Percentiles rank a stretch among this genome's conserved stretches.
Conservation (phyloP, 30 jellyfish, hydroid and myxozoan genomes). For the Hydra vulgaris region DNA sequence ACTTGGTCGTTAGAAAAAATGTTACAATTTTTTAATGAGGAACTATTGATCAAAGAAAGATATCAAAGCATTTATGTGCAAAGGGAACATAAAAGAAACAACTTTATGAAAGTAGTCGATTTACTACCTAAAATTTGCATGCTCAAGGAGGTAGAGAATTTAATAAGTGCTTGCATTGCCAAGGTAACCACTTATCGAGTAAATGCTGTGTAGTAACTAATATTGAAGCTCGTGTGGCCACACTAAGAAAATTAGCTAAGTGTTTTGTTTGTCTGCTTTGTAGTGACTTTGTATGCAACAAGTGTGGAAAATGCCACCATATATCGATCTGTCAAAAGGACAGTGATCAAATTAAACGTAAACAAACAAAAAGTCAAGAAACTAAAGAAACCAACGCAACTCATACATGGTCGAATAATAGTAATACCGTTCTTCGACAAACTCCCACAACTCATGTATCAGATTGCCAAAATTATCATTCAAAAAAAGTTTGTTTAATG, state of each 20-base stretch:
- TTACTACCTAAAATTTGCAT: background rate
- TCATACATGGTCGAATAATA: background rate
- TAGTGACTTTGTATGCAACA: background rate
- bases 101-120: background rate
- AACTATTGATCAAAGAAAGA: background rate
- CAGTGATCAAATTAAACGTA: background rate
- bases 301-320: background rate
- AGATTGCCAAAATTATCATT: background rate
- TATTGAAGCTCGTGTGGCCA: background rate
- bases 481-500: background rate
- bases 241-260: background rate
- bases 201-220: background rate
- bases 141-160: background rate
- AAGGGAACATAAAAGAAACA: background rate
- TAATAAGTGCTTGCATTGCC: background rate
- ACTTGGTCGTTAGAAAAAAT: slow-evolving; percentile 14
- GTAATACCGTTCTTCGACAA: background rate
- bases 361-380: background rate
- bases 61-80: background rate
- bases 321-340: background rate
- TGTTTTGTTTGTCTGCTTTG: background rate
- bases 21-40: background rate
- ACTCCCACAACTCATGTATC: background rate
- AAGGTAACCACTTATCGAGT: background rate
- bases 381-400: background rate